Conservation (phyloP, 2,888 invertebrate genomes). For the Dasypogon diadema region DNA sequence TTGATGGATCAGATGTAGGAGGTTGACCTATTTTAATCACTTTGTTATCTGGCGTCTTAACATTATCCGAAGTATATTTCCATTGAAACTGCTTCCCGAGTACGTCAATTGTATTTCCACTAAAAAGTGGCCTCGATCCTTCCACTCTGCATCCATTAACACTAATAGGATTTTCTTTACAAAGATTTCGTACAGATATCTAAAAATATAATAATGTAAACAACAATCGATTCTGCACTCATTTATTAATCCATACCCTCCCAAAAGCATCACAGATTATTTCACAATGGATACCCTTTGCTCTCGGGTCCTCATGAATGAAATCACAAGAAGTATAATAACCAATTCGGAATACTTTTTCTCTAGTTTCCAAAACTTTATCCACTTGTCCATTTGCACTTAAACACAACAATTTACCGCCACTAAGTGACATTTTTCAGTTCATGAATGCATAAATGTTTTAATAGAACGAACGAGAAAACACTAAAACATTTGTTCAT, state of each 20-base stretch:
- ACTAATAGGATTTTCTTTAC: slow-evolving; percentile 60
- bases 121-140: slow-evolving; percentile 61
- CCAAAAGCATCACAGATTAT: slow-evolving; percentile 66
- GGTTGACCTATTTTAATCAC: neutral
- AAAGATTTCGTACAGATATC: slow-evolving; percentile 64
- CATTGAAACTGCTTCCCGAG: slow-evolving; percentile 63
- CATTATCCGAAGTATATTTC: slow-evolving; percentile 59
- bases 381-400: neutral
- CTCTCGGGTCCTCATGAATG: slow-evolving; percentile 60
- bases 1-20: slow-evolving; percentile 11
- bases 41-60: slow-evolving; percentile 6
- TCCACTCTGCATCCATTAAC: slow-evolving; percentile 61
- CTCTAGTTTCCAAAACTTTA: slow-evolving; percentile 52
- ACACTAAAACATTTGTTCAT: too few relatives aligned
- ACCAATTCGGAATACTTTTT: slow-evolving; percentile 64
- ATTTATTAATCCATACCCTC: slow-evolving; percentile 64
- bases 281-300: slow-evolving; percentile 63
- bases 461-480: too few relatives aligned
- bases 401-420: slow-evolving; percentile 7
- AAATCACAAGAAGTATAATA: slow-evolving; percentile 64
- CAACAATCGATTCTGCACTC: neutral
- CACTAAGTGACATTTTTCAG: neutral
- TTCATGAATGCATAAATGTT: neutral
- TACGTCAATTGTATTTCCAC: slow-evolving; percentile 62
- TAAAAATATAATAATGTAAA: slow-evolving; percentile 54